phyloP scores from a whole-genome alignment of 2,113 vertebrate genomes.

The Bos indicus region DNA sequence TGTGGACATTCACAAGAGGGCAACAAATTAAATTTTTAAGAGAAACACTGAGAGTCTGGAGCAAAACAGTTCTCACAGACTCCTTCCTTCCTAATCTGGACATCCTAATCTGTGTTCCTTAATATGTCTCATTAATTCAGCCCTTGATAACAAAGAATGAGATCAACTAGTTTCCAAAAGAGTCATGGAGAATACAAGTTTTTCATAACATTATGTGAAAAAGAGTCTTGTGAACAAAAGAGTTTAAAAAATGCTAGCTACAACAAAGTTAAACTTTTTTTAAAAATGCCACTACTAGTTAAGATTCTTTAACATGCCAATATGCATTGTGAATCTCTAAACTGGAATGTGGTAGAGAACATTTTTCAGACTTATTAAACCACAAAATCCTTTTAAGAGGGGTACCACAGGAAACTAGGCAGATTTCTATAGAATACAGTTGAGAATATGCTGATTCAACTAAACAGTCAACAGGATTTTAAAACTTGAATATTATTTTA shows the following conservation, averaged over 20 bases:
- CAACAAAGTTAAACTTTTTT: neutral
- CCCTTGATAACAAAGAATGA: conserved; percentile 2
- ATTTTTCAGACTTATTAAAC: neutral
- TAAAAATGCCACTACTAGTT: neutral
- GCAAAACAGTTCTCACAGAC: neutral
- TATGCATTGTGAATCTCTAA: neutral
- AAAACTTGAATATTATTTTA: neutral
- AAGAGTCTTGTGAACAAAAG: neutral
- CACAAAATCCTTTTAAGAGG: neutral
- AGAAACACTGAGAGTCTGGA: neutral
- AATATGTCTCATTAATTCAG: neutral
- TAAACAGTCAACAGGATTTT: conserved; percentile 6
- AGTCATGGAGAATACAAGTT: neutral
- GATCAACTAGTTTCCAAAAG: neutral
- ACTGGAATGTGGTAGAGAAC: neutral
- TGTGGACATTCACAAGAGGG: neutral
- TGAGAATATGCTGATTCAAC: neutral
- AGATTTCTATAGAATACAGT: neutral
- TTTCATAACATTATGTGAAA: neutral
- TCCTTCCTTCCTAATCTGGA: neutral
- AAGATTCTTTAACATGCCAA: neutral
- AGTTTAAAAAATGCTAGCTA: conserved; percentile 5
- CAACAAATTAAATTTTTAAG: neutral
- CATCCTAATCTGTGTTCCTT: neutral
- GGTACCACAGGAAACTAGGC: neutral